Base-by-base conservation (phyloP, 2,113 vertebrate species). In the Symphodus melops region DNA sequence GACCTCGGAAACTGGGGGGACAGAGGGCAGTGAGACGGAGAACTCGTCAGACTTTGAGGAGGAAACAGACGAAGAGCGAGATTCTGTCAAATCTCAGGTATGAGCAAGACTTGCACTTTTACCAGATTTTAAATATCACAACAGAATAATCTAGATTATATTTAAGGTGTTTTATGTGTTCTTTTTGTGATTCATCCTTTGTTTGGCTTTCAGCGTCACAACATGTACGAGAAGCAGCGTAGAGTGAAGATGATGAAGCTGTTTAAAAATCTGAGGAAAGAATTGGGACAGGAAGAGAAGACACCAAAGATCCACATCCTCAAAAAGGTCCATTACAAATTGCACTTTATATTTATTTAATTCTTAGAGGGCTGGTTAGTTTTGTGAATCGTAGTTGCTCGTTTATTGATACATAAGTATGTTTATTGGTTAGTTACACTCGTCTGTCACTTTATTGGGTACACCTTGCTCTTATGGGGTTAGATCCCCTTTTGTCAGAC, bases 31-130 rank as follows among this genome's bases (percentile, higher is more conserved):
- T 0, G 83, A 89, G 33, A 90, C 86, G 0, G 91, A 92, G 0
- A 62, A 90, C 74, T 90, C 88, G 0, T 86, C 88, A 0, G 88
- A 89, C 67, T 68, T 77, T 1, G 33, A 10, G 0, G 83, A 83
- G 0, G 77, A 77, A 6, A 65, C 51, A 0, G 33, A 39, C 0
- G 37, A 20, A 1, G 49, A 72, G 6, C 14, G 1, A 9, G 11
- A 41, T 9, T 11, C 39, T 2, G 39, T 41, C 39, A 41, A 11
- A 11, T 10, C 39, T 41, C 39, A 41, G 39, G 11, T 41, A 11
- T 41, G 9, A 33, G 4, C 5, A 33, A 33, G 28, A 33, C 28
- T 33, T 33, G 28, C 3, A 4, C 28, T 5, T 33, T 33, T 33
- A 33, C 28, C 3, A 33, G 28, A 33, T 5, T 3, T 33, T 33